Evolutionary conservation across 2,888 invertebrate genomes (phyloP), one percentile per base, ranked within the genome.

Genomic region (Buathra laborator): DNA sequence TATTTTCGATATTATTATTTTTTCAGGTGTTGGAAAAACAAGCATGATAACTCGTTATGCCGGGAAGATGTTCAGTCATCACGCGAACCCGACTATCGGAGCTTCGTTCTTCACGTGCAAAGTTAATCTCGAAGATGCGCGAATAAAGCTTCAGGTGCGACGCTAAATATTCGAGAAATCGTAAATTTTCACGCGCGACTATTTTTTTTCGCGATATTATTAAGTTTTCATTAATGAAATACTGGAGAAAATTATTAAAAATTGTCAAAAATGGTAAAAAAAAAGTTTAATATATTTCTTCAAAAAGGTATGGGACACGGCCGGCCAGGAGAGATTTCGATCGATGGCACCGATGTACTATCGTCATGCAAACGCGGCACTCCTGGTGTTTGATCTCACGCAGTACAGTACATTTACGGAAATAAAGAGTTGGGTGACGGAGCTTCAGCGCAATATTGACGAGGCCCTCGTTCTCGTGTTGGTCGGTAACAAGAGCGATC

Each of bases 311-410:
- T 98, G 98, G 98, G 98, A 98, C 93, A 98, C 98, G 0, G 98
- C 98, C 0, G 98, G 98, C 0, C 97, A 98, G 92, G 98, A 98
- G 93, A 93, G 98, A 71, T 99, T 98, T 93, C 95, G 97, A 83
- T 97, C 98, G 0, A 98, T 99, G 96, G 98, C 98, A 0, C 98
- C 99, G 7, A 98, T 98, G 98, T 99, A 98, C 93, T 99, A 99
- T 93, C 95, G 98, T 74, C 98, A 98, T 92, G 97, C 98, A 0
- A 98, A 98, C 93, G 98, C 98, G 0, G 98, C 98, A 0, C 95
- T 98, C 70, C 94, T 98, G 68, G 97, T 98, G 0, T 99, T 97
- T 92, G 98, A 99, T 93, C 96, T 99, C 85, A 97, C 98, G 3
- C 96, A 96, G 85, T 94, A 95, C 64, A 95, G 95, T 84, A 97